Evolutionary conservation across 1,140 invertebrate genomes (phyloP).

Genomic region (Penaeus indicus): DNA sequence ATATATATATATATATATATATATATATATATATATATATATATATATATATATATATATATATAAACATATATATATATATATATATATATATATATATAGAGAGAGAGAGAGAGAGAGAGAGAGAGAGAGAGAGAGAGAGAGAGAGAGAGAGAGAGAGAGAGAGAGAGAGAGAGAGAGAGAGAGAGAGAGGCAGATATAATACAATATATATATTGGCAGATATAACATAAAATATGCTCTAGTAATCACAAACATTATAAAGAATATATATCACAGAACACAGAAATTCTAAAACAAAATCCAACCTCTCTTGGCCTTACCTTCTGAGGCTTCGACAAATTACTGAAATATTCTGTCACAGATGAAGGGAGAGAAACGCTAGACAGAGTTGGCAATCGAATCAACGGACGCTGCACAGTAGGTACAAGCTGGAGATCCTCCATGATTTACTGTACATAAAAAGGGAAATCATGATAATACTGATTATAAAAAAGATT

Average conservation of each 20-base stretch:
- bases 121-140: too few species aligned
- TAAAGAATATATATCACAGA: too few species aligned
- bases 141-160: too few species aligned
- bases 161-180: too few species aligned
- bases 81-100: not conserved
- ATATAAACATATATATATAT: not conserved
- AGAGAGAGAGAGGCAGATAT: too few species aligned
- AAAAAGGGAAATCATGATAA: not conserved
- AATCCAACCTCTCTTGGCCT: too few species aligned
- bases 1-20: not conserved
- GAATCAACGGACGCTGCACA: constrained; percentile 41
- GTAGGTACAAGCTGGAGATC: constrained; percentile 42
- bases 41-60: not conserved
- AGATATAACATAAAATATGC: too few species aligned
- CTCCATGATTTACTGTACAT: constrained; percentile 29
- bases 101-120: too few species aligned
- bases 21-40: not conserved
- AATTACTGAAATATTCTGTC: constrained; percentile 21
- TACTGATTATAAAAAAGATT: too few species aligned
- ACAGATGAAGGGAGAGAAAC: constrained; percentile 12
- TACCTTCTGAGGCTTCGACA: constrained; percentile 50
- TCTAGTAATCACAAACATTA: too few species aligned
- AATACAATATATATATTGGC: too few species aligned
- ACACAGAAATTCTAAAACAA: too few species aligned
- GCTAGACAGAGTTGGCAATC: constrained; percentile 30